Conservation (phyloP, 1,140 invertebrate species). For the Zaprionus kolodkinae region DNA sequence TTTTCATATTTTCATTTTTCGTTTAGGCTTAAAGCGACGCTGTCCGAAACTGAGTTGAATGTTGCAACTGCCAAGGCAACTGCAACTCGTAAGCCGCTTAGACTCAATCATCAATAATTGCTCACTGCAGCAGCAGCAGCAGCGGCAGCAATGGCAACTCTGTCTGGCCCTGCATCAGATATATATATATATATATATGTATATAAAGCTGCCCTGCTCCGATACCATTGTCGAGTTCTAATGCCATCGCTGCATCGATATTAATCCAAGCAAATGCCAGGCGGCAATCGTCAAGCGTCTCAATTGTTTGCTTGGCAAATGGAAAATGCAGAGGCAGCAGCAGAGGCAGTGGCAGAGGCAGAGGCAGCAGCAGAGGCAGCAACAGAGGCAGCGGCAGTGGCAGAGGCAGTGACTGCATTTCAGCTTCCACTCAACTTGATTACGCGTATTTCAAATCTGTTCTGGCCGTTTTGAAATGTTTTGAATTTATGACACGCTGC, state of each 20-base stretch:
- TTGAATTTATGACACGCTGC: slow-evolving; percentile 72
- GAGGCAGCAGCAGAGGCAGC: not conserved
- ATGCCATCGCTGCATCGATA: slow-evolving; percentile 4
- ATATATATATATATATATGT: not conserved
- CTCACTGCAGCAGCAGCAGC: slow-evolving; percentile 3
- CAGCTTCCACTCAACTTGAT: slow-evolving; percentile 57
- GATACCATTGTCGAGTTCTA: slow-evolving; percentile 1
- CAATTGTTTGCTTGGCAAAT: slow-evolving; percentile 50
- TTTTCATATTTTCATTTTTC: slow-evolving; percentile 3
- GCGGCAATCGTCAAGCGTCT: slow-evolving; percentile 42
- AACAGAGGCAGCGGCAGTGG: not conserved
- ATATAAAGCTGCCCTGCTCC: not conserved
- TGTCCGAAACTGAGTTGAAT: not conserved
- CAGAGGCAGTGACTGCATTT: not conserved
- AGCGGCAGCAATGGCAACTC: slow-evolving; percentile 4
- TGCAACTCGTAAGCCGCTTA: slow-evolving; percentile 61
- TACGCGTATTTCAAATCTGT: slow-evolving; percentile 70
- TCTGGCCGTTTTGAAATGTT: slow-evolving; percentile 62
- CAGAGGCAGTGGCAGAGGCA: not conserved
- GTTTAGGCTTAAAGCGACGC: not conserved
- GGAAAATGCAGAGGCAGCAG: slow-evolving; percentile 8
- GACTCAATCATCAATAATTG: slow-evolving; percentile 62
- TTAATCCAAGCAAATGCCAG: slow-evolving; percentile 20
- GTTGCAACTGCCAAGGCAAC: slow-evolving; percentile 10
- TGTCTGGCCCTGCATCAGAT: too few relatives aligned